Conservation (phyloP, 2,797 vertebrate genomes). For the Pangasius macronema region DNA sequence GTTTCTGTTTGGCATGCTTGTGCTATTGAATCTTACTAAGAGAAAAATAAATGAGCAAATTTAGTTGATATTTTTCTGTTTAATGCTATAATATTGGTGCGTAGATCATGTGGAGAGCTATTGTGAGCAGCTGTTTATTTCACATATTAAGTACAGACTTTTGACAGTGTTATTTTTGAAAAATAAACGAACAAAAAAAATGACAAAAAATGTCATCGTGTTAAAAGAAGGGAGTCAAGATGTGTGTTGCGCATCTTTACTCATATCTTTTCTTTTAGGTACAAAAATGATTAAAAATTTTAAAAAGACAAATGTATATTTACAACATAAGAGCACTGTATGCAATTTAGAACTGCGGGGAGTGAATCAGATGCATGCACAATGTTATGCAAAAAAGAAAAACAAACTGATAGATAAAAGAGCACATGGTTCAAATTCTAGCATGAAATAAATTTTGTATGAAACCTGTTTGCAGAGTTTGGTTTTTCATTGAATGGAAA, state of each 20-base stretch:
- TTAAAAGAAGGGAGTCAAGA: constrained; percentile 45
- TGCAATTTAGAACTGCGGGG: constrained; percentile 80
- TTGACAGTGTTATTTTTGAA: constrained; percentile 77
- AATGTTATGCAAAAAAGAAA: constrained; percentile 83
- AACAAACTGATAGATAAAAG: constrained; percentile 51
- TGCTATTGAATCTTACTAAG: constrained; percentile 67
- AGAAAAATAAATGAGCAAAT: constrained; percentile 71
- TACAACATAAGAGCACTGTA: constrained; percentile 76
- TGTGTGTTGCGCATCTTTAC: constrained; percentile 57
- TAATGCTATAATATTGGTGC: constrained; percentile 73
- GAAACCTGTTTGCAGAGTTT: constrained; percentile 57
- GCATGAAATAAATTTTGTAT: constrained; percentile 93
- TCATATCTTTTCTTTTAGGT: constrained; percentile 66
- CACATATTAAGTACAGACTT: constrained; percentile 76
- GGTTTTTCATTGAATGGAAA: constrained; percentile 50
- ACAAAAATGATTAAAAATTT: constrained; percentile 64
- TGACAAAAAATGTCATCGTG: constrained; percentile 54
- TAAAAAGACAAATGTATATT: constrained; percentile 58
- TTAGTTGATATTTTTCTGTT: constrained; percentile 71
- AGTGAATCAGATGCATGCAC: constrained; percentile 82
- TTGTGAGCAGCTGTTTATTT: constrained; percentile 77
- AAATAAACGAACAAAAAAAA: constrained; percentile 49
- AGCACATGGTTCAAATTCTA: constrained; percentile 70
- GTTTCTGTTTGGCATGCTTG: constrained; percentile 84
- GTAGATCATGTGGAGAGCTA: constrained; percentile 75